A percentile compares a stretch with the other conserved stretches of the same genome.
Conservation (phyloP, 2,113 vertebrate genomes). For the Vimba vimba region DNA sequence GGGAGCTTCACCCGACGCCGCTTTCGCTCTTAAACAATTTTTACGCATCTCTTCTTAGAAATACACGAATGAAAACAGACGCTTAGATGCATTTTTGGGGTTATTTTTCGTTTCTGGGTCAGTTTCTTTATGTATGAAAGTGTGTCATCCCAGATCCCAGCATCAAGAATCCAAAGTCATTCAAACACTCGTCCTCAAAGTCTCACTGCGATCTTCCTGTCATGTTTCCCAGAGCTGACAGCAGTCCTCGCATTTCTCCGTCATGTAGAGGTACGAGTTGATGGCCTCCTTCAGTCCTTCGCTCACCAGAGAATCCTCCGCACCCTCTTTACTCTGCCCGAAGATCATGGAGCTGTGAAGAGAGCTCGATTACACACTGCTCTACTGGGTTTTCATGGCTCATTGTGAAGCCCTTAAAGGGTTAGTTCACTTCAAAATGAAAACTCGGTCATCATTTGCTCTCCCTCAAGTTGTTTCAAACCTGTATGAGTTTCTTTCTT, state of each 20-base stretch:
- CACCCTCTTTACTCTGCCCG: constrained; percentile 6
- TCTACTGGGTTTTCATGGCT: not conserved
- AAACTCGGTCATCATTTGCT: too few relatives aligned
- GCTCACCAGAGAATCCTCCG: constrained; percentile 72
- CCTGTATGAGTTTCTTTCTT: too few relatives aligned
- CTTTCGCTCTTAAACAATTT: not conserved
- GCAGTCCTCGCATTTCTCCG: constrained; percentile 61
- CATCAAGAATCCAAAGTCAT: not conserved
- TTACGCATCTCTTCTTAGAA: not conserved
- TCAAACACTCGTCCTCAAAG: not conserved
- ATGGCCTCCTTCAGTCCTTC: constrained; percentile 79
- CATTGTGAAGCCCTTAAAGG: too few relatives aligned
- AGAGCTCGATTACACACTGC: not conserved
- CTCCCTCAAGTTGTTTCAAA: too few relatives aligned
- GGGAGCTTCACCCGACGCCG: not conserved
- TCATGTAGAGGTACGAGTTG: constrained; percentile 79
- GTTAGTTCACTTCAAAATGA: too few relatives aligned
- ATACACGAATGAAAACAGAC: not conserved
- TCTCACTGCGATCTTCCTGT: not conserved
- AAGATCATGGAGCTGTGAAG: constrained; percentile 73
- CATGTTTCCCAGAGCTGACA: constrained; percentile 50
- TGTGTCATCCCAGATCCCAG: not conserved
- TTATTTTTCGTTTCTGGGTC: not conserved
- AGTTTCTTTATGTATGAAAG: not conserved
- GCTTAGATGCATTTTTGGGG: not conserved